Base-by-base conservation (phyloP, 2,797 vertebrate genomes). In the Podarcis lilfordi region DNA sequence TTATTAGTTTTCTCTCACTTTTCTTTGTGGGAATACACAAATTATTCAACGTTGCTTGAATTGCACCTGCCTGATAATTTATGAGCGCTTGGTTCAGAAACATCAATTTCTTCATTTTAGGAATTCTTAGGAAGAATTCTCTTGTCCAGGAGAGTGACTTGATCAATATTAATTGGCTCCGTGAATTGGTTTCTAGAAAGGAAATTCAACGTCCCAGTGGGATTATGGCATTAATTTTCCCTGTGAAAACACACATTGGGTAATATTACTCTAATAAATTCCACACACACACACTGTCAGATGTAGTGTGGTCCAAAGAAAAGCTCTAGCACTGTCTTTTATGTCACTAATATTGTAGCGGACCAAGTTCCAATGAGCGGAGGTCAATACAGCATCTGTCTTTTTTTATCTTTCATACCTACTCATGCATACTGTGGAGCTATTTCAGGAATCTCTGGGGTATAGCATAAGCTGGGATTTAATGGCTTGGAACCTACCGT, bases 401-500 rank as follows among this genome's bases (percentile, higher is more conserved):
- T 91, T 37, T 82, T 87, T 88, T 82, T 94, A 40, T 85, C 93
- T 93, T 88, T 81, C 89, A 37, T 82, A 19, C 61, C 55, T 50
- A 86, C 32, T 89, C 69, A 77, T 23, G 37, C 83, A 81, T n/a
- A 75, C 29, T 2, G 8, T 91, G 82, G 71, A 92, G 83, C 84
- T 91, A 17, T 78, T 88, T 92, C 37, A 82, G 86, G 71, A 88
- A 72, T 91, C 91, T 91, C 91, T 91, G 84, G 84, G 84, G 88
- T 84, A 50, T 81, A 84, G 76, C 61, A 74, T 74, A 89, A 89
- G 76, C 90, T 88, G 50, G 79, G 80, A 93, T 90, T 85, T 93
- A 93, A 92, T 91, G 86, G 83, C 40, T 86, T 93, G 88, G 91
- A 94, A 90, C 77, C 69, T 87, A 87, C 88, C 91, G 88, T 92